These are phyloP conservation scores for Hetaerina americana DNA, from an alignment of 1,140 invertebrate genomes.

Conservation along the genomic window DNA sequence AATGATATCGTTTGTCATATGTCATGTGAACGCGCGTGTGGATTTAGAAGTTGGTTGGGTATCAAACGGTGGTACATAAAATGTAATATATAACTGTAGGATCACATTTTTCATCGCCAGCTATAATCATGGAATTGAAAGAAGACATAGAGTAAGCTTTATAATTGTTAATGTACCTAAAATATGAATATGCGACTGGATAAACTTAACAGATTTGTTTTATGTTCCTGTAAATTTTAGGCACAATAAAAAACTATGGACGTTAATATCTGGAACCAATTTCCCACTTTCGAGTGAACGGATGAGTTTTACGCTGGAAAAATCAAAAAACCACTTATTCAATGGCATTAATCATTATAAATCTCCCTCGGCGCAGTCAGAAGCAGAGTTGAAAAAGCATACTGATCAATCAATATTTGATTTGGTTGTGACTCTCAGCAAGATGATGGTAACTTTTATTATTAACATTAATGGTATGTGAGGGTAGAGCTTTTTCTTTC, in stretches of 20 bases:
- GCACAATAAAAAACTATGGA: slow-evolving; percentile 10
- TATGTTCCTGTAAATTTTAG: slow-evolving; percentile 17
- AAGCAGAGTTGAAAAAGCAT: slow-evolving; percentile 4
- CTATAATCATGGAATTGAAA: neutral
- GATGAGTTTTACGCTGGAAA: slow-evolving; percentile 2
- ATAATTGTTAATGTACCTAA: neutral
- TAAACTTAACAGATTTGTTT: neutral
- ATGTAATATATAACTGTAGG: too few relatives aligned
- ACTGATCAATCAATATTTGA: slow-evolving; percentile 1
- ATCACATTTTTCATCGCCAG: too few relatives aligned
- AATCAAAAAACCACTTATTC: slow-evolving; percentile 1
- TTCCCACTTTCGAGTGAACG: slow-evolving; percentile 3
- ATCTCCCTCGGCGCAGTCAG: slow-evolving; percentile 2
- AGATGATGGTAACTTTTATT: slow-evolving; percentile 9
- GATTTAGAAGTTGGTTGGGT: too few relatives aligned
- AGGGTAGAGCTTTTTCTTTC: too few relatives aligned
- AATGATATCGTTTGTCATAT: too few relatives aligned
- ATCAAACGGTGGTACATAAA: too few relatives aligned
- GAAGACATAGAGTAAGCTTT: neutral
- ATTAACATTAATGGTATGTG: neutral
- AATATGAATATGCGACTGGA: neutral
- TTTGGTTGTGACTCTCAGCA: slow-evolving; percentile 4
- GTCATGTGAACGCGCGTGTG: too few relatives aligned
- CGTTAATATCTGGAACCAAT: slow-evolving; percentile 9
- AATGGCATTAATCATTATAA: slow-evolving; percentile 8